phyloP scores from a whole-genome alignment of 2,888 invertebrate species.

The Eutolmus rufibarbis region DNA sequence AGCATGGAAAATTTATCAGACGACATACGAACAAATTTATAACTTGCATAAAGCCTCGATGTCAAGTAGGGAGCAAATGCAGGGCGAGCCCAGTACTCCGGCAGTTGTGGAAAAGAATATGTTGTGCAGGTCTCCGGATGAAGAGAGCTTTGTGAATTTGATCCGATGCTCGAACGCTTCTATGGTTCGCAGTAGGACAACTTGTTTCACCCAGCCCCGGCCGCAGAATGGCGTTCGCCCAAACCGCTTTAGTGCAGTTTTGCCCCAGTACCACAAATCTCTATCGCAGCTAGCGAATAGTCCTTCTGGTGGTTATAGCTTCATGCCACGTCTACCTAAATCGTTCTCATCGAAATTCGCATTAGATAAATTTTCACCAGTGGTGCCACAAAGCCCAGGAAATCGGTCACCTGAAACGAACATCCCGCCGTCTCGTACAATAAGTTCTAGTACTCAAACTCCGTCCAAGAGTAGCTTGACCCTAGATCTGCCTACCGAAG shows the following conservation, averaged over 20 bases:
- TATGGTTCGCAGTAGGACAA: slow-evolving; percentile 39
- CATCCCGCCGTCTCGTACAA: not conserved
- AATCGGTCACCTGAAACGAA: not conserved
- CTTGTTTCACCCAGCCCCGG: not conserved
- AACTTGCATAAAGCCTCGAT: slow-evolving; percentile 62
- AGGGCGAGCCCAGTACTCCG: not conserved
- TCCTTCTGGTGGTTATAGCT: not conserved
- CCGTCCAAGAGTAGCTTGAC: slow-evolving; percentile 44
- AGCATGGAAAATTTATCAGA: slow-evolving; percentile 75
- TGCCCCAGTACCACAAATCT: slow-evolving; percentile 34
- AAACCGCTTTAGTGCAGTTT: not conserved
- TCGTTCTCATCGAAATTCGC: slow-evolving; percentile 18
- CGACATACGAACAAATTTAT: slow-evolving; percentile 68
- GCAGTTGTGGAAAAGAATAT: not conserved
- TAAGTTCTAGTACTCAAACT: slow-evolving; percentile 1
- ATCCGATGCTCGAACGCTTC: not conserved
- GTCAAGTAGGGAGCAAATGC: not conserved
- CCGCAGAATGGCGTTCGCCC: not conserved
- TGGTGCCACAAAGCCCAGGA: not conserved
- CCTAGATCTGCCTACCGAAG: slow-evolving; percentile 42
- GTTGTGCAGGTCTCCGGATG: not conserved
- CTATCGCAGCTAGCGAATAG: not conserved
- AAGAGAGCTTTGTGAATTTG: not conserved
- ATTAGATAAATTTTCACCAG: slow-evolving; percentile 4
- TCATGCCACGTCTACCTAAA: slow-evolving; percentile 6